Evolutionary conservation across 2,113 vertebrate genomes (phyloP).

Genomic region (Pomatorhinus ruficollis): DNA sequence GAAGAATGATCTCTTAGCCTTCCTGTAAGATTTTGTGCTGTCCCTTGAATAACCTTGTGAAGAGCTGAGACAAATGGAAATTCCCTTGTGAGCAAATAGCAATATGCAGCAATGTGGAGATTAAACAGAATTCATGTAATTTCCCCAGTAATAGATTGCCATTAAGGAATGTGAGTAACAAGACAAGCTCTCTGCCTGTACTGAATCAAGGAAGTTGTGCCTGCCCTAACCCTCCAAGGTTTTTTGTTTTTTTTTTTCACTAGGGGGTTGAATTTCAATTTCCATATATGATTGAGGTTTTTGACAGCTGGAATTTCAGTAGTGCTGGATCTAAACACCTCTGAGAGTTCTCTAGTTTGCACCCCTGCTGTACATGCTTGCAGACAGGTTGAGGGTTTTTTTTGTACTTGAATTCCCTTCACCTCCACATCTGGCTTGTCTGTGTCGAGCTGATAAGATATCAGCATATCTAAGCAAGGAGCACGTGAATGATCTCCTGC

Average conservation of each 20-base stretch:
- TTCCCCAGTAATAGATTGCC: not conserved
- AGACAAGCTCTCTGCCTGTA: not conserved
- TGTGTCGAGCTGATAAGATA: slow-evolving; percentile 65
- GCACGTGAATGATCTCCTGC: slow-evolving; percentile 51
- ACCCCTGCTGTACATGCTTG: not conserved
- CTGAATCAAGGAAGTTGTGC: not conserved
- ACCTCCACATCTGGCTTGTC: slow-evolving; percentile 63
- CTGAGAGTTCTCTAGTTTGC: not conserved
- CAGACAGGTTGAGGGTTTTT: not conserved
- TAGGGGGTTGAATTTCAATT: slow-evolving; percentile 4
- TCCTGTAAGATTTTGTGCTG: not conserved
- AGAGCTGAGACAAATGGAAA: slow-evolving; percentile 27
- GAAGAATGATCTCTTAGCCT: not conserved
- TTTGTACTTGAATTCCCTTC: not conserved
- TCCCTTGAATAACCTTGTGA: slow-evolving; percentile 23
- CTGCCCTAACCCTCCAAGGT: not conserved
- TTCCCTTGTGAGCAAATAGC: not conserved
- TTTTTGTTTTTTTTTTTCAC: not conserved
- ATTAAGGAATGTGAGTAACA: not conserved
- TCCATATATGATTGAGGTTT: not conserved
- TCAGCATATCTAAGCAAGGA: slow-evolving; percentile 49
- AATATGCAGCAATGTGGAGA: not conserved
- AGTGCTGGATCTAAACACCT: not conserved
- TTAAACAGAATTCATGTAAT: not conserved
- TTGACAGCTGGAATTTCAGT: slow-evolving; percentile 1